phyloP scores from a whole-genome alignment of 2,113 vertebrate species.

The Siniperca knerii region DNA sequence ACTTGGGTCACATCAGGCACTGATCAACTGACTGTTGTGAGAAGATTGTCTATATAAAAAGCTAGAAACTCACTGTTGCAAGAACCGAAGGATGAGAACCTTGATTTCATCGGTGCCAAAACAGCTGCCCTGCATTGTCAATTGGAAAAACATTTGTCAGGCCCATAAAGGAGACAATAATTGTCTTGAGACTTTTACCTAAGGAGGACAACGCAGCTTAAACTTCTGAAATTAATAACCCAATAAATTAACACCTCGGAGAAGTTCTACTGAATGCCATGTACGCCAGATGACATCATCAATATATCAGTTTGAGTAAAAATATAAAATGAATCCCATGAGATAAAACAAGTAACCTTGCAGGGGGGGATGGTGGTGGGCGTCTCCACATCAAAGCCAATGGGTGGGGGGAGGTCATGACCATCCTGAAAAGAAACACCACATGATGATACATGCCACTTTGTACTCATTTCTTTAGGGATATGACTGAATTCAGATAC shows the following conservation, averaged over 20 bases:
- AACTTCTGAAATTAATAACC: not conserved
- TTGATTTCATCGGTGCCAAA: constrained; percentile 90
- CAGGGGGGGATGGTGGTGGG: constrained; percentile 88
- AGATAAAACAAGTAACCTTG: constrained; percentile 83
- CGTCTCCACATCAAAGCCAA: constrained; percentile 90
- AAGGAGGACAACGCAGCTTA: not conserved
- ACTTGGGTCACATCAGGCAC: not conserved
- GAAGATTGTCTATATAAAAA: not conserved
- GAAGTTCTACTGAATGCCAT: not conserved
- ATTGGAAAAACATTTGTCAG: constrained; percentile 8
- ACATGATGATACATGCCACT: not conserved
- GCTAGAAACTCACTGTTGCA: constrained; percentile 89
- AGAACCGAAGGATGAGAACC: constrained; percentile 86
- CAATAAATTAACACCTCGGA: not conserved
- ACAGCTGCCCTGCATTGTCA: constrained; percentile 87
- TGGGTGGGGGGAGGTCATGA: constrained; percentile 90
- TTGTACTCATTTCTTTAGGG: no score
- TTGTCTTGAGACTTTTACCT: not conserved
- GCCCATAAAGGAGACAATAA: not conserved
- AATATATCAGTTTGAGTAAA: not conserved
- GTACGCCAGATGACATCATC: not conserved
- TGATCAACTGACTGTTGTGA: not conserved
- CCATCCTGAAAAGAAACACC: constrained; percentile 85
- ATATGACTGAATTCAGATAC: not conserved
- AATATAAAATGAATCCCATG: not conserved